These are phyloP conservation scores for Trichopria drosophilae DNA, from an alignment of 2,888 invertebrate genomes.

Conservation along the genomic window DNA sequence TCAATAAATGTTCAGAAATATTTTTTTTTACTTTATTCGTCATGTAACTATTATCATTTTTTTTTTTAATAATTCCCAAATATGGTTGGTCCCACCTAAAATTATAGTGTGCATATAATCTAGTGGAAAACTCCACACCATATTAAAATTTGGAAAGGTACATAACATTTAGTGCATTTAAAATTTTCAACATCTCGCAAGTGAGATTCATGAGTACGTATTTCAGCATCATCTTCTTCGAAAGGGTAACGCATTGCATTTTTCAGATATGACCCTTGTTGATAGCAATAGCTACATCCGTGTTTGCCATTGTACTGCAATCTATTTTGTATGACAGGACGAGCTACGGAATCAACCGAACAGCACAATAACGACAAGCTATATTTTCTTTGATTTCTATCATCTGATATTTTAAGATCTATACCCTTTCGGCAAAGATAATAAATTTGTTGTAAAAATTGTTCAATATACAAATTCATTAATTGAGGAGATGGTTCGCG, in stretches of 20 bases:
- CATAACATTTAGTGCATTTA: too few relatives aligned
- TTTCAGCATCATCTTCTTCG: constrained; percentile 7
- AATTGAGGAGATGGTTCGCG: constrained; percentile 20
- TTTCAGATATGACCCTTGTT: constrained; percentile 14
- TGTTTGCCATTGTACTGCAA: constrained; percentile 28
- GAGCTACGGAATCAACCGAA: constrained; percentile 30
- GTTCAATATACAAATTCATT: constrained; percentile 25
- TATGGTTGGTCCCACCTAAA: too few relatives aligned
- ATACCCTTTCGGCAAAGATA: constrained; percentile 16
- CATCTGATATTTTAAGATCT: constrained; percentile 3
- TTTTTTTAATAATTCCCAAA: too few relatives aligned
- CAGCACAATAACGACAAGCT: too few relatives aligned
- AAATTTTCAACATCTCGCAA: too few relatives aligned
- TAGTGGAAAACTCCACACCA: too few relatives aligned
- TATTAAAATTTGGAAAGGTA: too few relatives aligned
- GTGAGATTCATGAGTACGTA: constrained; percentile 9
- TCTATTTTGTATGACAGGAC: constrained; percentile 28
- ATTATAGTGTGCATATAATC: too few relatives aligned
- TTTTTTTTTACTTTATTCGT: too few relatives aligned
- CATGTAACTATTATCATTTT: too few relatives aligned
- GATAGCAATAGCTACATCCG: constrained; percentile 34
- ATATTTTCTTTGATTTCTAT: constrained; percentile 10
- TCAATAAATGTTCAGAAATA: too few relatives aligned
- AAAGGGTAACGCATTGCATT: constrained; percentile 5
- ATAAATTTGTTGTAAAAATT: constrained; percentile 15